Conservation (phyloP, 2,113 vertebrate genomes). For the Sciurus niger region DNA sequence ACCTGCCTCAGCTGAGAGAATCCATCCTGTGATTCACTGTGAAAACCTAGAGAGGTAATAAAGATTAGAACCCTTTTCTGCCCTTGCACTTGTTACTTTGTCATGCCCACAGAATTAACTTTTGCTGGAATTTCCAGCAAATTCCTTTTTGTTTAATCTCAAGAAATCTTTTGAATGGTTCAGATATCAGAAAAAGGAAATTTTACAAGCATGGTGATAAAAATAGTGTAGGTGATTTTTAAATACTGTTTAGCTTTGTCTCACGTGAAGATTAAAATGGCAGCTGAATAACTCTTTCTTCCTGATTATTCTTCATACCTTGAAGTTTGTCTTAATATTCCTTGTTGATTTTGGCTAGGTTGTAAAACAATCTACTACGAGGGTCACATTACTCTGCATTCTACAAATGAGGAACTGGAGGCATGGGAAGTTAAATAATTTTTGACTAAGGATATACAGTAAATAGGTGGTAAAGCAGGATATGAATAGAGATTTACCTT, state of each 20-base stretch:
- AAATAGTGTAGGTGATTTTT: background rate
- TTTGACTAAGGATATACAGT: constrained; percentile 44
- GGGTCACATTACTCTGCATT: background rate
- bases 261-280: background rate
- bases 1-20: background rate
- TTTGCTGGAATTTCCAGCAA: background rate
- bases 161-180: constrained; percentile 30
- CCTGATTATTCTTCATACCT: background rate
- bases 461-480: constrained; percentile 34
- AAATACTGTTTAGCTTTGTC: background rate
- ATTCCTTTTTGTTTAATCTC: background rate
- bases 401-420: background rate
- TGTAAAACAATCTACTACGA: background rate
- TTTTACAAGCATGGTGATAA: background rate
- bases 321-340: constrained; percentile 6
- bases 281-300: background rate
- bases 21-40: background rate
- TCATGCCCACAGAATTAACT: background rate
- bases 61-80: background rate
- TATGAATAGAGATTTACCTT: background rate
- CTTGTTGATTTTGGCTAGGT: constrained; percentile 15
- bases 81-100: background rate
- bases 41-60: background rate
- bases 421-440: constrained; percentile 45
- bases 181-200: background rate